Percentiles rank a stretch among this genome's conserved stretches.
Conservation (phyloP, 2,888 invertebrate species). For the Crematogaster levior region DNA sequence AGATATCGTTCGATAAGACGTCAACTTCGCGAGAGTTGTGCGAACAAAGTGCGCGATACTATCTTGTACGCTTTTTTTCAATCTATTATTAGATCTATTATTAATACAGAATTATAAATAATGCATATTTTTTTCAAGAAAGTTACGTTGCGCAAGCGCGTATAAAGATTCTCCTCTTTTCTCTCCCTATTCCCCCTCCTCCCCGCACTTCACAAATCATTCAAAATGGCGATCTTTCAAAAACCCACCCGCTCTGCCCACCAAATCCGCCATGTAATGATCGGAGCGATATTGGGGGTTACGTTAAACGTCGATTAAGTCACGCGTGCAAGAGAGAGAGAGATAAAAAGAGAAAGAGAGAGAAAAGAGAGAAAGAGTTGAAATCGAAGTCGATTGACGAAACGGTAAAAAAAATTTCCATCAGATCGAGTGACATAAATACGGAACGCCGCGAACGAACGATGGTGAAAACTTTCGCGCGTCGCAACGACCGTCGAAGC, state of each 20-base stretch:
- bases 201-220: not conserved
- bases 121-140: not conserved
- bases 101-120: not conserved
- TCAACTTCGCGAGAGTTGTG: not conserved
- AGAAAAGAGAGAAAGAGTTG: not conserved
- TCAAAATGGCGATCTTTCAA: constrained; percentile 1
- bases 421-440: not conserved
- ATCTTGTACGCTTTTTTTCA: not conserved
- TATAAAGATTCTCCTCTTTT: not conserved
- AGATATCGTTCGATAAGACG: constrained; percentile 6
- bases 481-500: not conserved
- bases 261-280: not conserved
- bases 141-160: not conserved
- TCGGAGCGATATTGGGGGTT: constrained; percentile 22
- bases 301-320: constrained; percentile 1
- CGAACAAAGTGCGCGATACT: not conserved
- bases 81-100: too few relatives aligned
- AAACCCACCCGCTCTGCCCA: not conserved
- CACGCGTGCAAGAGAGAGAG: too few relatives aligned
- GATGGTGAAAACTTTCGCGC: not conserved
- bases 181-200: not conserved
- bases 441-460: not conserved
- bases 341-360: not conserved
- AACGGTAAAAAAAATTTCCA: not conserved
- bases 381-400: not conserved